phyloP scores from a whole-genome alignment of 2,113 vertebrate species.

The Vulpes ferrilata region DNA sequence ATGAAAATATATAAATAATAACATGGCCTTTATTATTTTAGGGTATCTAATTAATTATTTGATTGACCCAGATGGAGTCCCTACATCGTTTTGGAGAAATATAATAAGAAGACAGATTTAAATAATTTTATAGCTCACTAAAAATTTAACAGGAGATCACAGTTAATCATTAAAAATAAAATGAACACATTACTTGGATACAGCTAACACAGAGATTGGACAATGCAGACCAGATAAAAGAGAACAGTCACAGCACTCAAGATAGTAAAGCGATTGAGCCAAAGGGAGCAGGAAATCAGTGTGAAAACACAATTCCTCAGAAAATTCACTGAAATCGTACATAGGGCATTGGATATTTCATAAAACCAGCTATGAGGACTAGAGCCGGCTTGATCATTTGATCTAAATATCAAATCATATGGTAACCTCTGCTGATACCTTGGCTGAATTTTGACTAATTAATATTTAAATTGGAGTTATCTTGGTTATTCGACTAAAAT shows the following conservation, averaged over 20 bases:
- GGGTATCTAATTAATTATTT: background rate
- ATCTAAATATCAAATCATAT: slow-evolving; percentile 1
- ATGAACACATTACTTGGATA: slow-evolving; percentile 1
- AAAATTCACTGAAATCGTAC: background rate
- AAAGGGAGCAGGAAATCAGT: background rate
- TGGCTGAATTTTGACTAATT: background rate
- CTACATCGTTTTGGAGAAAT: background rate
- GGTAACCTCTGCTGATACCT: background rate
- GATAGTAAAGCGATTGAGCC: background rate
- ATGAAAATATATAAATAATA: background rate
- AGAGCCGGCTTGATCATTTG: background rate
- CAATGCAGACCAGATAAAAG: slow-evolving; percentile 13
- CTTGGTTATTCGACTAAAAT: slow-evolving; percentile 12
- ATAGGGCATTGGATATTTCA: background rate
- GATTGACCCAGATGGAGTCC: background rate
- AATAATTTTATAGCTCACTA: background rate
- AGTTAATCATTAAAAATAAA: slow-evolving; percentile 52
- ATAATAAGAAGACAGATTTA: background rate
- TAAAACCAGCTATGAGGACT: background rate
- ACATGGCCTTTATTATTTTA: background rate
- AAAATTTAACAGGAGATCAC: slow-evolving; percentile 35
- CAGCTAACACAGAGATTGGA: background rate
- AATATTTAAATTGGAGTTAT: slow-evolving; percentile 8
- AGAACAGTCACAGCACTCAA: background rate
- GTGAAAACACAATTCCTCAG: background rate